Evolutionary conservation across 2,113 vertebrate genomes (phyloP).

Genomic region (Pogona vitticeps): DNA sequence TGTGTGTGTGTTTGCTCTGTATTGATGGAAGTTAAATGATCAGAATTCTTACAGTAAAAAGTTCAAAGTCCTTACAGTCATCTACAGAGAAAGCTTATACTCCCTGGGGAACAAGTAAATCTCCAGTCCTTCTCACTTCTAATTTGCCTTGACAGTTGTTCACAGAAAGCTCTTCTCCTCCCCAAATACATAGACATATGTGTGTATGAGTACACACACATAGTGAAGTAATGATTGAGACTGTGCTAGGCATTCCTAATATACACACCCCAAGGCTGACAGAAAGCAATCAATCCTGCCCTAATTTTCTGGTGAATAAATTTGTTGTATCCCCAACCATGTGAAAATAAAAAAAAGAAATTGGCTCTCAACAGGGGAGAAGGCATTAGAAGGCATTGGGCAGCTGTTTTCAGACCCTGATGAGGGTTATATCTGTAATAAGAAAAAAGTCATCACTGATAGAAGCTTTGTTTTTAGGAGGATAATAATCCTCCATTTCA

Average conservation of each 20-base stretch:
- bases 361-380: neutral
- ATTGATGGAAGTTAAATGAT: neutral
- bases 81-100: slow-evolving; percentile 2
- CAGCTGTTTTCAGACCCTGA: neutral
- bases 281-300: neutral
- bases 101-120: slow-evolving; percentile 16
- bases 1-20: neutral
- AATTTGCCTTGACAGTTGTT: neutral
- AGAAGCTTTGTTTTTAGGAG: neutral
- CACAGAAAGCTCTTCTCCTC: neutral
- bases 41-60: neutral
- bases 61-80: slow-evolving; percentile 24
- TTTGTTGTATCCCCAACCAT: neutral
- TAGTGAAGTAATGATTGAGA: neutral
- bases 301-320: slow-evolving; percentile 1
- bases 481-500: neutral
- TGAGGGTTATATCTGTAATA: neutral
- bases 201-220: neutral
- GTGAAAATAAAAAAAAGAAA: neutral
- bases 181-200: neutral
- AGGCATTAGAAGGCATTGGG: no score
- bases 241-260: neutral
- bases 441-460: neutral
- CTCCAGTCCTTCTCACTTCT: neutral
- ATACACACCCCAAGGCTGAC: neutral